Conservation (phyloP, 1,140 invertebrate species). For the Uloborus diversus region DNA sequence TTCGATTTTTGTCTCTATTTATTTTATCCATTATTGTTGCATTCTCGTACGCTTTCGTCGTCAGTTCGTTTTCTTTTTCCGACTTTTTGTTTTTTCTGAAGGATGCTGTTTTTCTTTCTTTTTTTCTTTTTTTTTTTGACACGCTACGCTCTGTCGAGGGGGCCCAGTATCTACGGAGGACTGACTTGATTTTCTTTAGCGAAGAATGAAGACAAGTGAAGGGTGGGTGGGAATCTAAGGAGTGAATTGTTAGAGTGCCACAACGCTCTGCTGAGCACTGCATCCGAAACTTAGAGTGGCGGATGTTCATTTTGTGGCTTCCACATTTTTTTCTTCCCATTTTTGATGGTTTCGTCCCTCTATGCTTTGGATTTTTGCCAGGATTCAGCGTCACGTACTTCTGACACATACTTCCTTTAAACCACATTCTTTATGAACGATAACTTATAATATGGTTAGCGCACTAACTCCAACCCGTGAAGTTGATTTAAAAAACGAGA, state of each 20-base stretch:
- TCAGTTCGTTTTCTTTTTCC: slow-evolving; percentile 22
- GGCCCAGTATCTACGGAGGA: slow-evolving; percentile 10
- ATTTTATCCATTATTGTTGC: slow-evolving; percentile 53
- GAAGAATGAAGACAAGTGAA: not conserved
- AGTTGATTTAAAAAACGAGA: no score
- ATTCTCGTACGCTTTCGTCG: slow-evolving; percentile 38
- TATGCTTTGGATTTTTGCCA: slow-evolving; percentile 36
- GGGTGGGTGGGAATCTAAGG: slow-evolving; percentile 21
- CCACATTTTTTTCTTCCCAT: slow-evolving; percentile 23
- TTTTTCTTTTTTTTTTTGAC: no score
- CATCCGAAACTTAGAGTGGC: slow-evolving; percentile 41
- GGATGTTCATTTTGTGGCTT: slow-evolving; percentile 55
- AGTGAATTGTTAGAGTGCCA: slow-evolving; percentile 50
- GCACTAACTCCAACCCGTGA: no score
- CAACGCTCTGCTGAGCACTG: slow-evolving; percentile 37
- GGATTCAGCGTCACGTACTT: slow-evolving; percentile 5
- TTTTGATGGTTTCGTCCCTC: slow-evolving; percentile 19
- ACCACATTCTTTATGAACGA: not conserved
- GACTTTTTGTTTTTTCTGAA: slow-evolving; percentile 19
- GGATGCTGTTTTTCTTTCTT: slow-evolving; percentile 37
- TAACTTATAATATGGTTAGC: not conserved
- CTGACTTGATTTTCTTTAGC: slow-evolving; percentile 51
- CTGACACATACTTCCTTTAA: not conserved
- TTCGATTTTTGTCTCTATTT: slow-evolving; percentile 37
- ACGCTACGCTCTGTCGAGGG: slow-evolving; percentile 52